Evolutionary conservation across 2,888 invertebrate species (phyloP).

Genomic region (Rhimphoctona megacephalus): DNA sequence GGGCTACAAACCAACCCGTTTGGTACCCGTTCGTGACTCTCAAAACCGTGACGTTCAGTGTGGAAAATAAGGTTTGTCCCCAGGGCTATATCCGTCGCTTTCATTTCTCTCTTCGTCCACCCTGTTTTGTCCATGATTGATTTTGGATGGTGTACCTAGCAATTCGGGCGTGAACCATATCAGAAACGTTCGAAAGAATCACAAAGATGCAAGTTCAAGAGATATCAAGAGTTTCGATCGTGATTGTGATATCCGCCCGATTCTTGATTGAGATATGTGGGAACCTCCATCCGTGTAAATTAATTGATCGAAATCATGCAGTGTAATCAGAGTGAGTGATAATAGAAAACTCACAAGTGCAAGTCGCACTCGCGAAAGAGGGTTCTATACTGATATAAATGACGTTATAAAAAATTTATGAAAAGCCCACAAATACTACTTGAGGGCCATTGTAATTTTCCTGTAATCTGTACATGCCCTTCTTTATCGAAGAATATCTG

Average conservation of each 20-base stretch:
- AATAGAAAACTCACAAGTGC: neutral
- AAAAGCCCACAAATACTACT: too few species aligned
- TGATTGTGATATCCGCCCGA: neutral
- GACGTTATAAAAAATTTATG: neutral
- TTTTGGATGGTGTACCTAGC: slow-evolving; percentile 30
- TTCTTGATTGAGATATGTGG: neutral
- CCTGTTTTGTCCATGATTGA: slow-evolving; percentile 46
- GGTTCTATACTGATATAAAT: neutral
- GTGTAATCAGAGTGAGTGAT: neutral
- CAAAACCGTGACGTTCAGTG: slow-evolving; percentile 23
- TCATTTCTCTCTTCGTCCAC: slow-evolving; percentile 32
- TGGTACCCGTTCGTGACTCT: slow-evolving; percentile 46
- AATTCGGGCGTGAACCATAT: slow-evolving; percentile 25
- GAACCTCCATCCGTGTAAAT: neutral
- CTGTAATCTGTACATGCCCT: neutral
- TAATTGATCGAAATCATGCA: neutral
- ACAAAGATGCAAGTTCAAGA: slow-evolving; percentile 1
- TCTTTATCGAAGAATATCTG: neutral
- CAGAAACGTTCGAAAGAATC: slow-evolving; percentile 18
- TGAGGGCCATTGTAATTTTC: neutral
- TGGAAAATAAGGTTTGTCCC: slow-evolving; percentile 16
- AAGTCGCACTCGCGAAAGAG: neutral
- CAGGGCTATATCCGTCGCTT: slow-evolving; percentile 21
- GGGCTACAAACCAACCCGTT: slow-evolving; percentile 33
- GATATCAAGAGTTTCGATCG: neutral